These are phyloP conservation scores for Eudyptes chrysolophus DNA, from an alignment of 2,113 vertebrate genomes.

Conservation along the genomic window DNA sequence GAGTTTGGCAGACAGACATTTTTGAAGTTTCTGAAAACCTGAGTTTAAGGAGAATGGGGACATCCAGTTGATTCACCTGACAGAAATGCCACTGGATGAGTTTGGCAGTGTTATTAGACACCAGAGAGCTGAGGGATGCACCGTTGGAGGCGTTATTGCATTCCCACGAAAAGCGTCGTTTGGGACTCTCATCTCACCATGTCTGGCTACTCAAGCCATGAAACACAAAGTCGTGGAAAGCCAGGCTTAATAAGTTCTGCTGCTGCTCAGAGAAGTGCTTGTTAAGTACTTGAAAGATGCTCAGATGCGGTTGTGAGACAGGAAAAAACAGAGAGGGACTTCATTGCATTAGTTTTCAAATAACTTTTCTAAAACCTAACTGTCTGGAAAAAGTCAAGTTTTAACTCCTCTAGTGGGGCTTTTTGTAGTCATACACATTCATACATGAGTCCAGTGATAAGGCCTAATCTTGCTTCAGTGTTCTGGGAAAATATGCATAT, in stretches of 20 bases:
- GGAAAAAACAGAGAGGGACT: accelerated
- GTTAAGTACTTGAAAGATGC: neutral
- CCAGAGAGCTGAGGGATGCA: neutral
- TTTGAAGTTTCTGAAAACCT: neutral
- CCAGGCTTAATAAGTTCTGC: neutral
- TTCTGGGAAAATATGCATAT: neutral
- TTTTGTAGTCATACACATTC: neutral
- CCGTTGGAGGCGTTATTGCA: neutral
- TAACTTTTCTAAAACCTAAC: neutral
- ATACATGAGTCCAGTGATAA: neutral
- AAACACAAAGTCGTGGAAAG: neutral
- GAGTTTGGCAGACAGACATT: neutral
- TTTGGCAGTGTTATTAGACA: neutral
- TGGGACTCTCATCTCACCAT: neutral
- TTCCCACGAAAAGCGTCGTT: neutral
- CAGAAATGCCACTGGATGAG: neutral
- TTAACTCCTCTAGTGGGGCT: neutral
- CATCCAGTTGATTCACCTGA: neutral
- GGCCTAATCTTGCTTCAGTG: neutral
- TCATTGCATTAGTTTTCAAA: neutral
- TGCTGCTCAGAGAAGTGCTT: neutral
- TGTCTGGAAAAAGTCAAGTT: neutral
- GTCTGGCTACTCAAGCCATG: neutral
- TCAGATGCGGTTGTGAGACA: neutral
- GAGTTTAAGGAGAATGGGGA: neutral